Evolutionary conservation across 1,140 invertebrate genomes (phyloP).

Genomic region (Drosophila orena): DNA sequence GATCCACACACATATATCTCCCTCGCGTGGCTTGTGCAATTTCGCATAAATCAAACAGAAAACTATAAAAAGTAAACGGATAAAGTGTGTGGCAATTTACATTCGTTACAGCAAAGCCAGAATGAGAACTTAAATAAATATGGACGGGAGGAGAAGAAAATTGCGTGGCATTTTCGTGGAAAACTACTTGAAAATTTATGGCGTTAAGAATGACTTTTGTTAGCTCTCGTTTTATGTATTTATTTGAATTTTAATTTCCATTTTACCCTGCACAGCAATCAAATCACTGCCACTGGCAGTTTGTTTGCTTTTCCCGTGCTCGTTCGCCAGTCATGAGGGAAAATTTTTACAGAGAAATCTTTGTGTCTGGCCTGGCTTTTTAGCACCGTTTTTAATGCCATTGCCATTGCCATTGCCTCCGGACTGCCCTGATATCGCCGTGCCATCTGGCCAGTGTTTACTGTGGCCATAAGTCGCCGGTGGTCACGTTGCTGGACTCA

Average conservation of each 20-base stretch:
- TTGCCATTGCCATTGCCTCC: background rate
- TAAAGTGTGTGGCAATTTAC: constrained; percentile 61
- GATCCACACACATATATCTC: background rate
- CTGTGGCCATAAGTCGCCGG: constrained; percentile 52
- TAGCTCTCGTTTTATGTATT: constrained; percentile 61
- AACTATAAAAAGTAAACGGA: constrained; percentile 64
- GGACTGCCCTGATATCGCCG: background rate
- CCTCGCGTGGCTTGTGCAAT: constrained; percentile 53
- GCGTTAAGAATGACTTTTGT: constrained; percentile 55
- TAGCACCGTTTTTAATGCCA: constrained; percentile 53
- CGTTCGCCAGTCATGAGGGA: constrained; percentile 67
- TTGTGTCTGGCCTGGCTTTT: constrained; percentile 13
- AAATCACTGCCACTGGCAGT: constrained; percentile 33
- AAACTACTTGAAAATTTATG: constrained; percentile 78
- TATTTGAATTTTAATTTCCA: constrained; percentile 73
- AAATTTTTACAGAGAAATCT: constrained; percentile 63
- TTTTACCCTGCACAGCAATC: constrained; percentile 55
- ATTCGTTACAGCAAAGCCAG: constrained; percentile 43
- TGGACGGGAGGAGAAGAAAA: constrained; percentile 15
- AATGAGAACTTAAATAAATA: constrained; percentile 63
- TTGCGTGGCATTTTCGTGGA: constrained; percentile 46
- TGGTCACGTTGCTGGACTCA: constrained; percentile 15
- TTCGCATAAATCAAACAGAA: constrained; percentile 72
- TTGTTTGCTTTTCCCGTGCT: constrained; percentile 52
- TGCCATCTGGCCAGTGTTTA: constrained; percentile 49